phyloP scores from a whole-genome alignment of 2,888 invertebrate species.

The Cryptus armator region DNA sequence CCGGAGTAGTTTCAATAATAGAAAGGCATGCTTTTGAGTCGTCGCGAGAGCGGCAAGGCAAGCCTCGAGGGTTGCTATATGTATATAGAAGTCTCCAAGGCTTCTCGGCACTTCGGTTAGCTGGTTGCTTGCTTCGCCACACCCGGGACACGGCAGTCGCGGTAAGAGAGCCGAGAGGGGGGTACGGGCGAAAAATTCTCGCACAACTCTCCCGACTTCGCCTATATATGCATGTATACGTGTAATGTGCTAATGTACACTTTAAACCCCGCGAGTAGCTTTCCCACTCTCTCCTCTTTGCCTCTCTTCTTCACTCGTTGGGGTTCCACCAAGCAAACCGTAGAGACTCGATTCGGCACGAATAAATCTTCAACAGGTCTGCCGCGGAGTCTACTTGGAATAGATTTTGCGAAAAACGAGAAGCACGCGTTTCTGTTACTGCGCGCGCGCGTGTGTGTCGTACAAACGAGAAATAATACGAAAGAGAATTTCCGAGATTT shows the following conservation, averaged over 20 bases:
- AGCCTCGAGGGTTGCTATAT: conserved; percentile 42
- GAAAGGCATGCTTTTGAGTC: conserved; percentile 82
- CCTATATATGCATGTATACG: conserved; percentile 34
- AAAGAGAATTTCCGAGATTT: background rate
- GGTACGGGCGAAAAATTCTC: conserved; percentile 42
- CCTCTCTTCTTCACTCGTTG: background rate
- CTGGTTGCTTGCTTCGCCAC: conserved; percentile 47
- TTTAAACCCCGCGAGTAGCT: conserved; percentile 34
- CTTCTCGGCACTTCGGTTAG: conserved; percentile 13
- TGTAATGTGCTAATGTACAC: conserved; percentile 41
- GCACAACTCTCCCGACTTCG: conserved; percentile 34
- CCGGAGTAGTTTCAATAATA: conserved; percentile 80
- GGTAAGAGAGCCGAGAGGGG: conserved; percentile 18
- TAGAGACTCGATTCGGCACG: conserved; percentile 77
- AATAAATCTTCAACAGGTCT: conserved; percentile 81
- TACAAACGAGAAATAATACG: too few relatives aligned
- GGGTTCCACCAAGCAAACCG: conserved; percentile 11
- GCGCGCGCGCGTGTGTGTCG: conserved; percentile 1
- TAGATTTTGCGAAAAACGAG: conserved; percentile 70
- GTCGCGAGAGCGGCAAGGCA: conserved; percentile 60
- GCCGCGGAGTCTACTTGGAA: conserved; percentile 77
- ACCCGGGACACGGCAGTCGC: conserved; percentile 47
- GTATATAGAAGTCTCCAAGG: background rate
- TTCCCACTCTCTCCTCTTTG: conserved; percentile 28
- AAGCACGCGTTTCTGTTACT: conserved; percentile 17